Evolutionary conservation across 2,113 vertebrate species (phyloP).

Genomic region (Fulmarus glacialis): DNA sequence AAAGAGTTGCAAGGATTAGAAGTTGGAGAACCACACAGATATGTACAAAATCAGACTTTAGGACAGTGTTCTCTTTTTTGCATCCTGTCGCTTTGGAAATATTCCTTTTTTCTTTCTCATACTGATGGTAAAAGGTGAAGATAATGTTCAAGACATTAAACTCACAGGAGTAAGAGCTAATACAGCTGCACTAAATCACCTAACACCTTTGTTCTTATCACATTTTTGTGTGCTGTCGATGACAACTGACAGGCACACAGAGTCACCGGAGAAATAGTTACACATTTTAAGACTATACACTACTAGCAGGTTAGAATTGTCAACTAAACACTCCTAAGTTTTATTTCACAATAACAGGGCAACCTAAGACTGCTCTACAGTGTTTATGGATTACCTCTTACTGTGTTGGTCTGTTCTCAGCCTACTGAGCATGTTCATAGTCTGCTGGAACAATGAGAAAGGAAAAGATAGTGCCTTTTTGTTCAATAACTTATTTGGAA

Average conservation of each 20-base stretch:
- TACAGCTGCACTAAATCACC: background rate
- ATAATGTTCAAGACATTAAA: background rate
- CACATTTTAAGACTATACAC: background rate
- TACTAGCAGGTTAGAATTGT: background rate
- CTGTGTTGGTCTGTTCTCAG: background rate
- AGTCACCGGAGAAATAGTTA: background rate
- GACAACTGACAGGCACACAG: background rate
- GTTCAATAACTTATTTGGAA: background rate
- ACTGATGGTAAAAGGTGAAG: background rate
- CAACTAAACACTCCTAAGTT: background rate
- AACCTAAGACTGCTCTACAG: background rate
- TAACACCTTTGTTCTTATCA: background rate
- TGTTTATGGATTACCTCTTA: background rate
- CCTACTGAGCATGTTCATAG: background rate
- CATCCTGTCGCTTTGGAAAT: background rate
- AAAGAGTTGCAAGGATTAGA: background rate
- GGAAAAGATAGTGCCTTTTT: fast-evolving
- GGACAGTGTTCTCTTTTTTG: background rate
- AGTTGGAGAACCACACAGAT: background rate
- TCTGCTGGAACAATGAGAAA: background rate
- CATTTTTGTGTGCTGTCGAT: background rate
- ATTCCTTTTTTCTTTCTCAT: background rate
- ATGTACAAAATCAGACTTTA: background rate
- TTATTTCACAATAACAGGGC: background rate
- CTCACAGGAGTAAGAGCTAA: background rate